Evolutionary conservation across 2,888 invertebrate genomes (phyloP).

Genomic region (Busseola fusca): DNA sequence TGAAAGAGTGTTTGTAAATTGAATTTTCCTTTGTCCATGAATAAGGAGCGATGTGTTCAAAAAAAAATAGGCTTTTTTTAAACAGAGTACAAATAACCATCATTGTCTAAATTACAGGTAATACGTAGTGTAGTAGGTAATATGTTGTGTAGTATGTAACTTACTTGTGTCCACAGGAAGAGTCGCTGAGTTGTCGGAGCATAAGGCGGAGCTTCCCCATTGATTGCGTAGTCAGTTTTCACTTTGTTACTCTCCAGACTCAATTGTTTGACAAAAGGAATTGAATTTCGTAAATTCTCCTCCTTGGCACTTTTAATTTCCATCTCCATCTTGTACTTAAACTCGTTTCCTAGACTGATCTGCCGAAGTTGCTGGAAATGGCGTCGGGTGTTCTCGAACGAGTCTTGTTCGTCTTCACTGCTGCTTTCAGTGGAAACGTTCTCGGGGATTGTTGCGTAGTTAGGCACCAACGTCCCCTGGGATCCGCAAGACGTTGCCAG

Average conservation of each 20-base stretch:
- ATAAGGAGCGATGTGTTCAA: conserved; percentile 36
- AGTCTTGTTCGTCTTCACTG: conserved; percentile 87
- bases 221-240: conserved; percentile 84
- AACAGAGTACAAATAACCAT: not conserved
- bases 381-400: conserved; percentile 88
- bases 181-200: conserved; percentile 88
- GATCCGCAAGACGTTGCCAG: conserved; percentile 88
- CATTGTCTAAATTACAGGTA: not conserved
- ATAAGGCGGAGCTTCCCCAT: conserved; percentile 84
- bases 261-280: conserved; percentile 90
- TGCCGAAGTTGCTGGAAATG: conserved; percentile 90
- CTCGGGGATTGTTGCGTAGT: conserved; percentile 84
- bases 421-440: conserved; percentile 84
- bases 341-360: conserved; percentile 90
- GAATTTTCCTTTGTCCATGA: conserved; percentile 47
- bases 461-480: conserved; percentile 83
- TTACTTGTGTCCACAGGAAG: conserved; percentile 84
- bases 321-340: conserved; percentile 90
- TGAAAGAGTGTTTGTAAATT: conserved; percentile 41
- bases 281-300: conserved; percentile 89
- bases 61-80: conserved; percentile 6
- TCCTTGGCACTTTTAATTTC: conserved; percentile 90
- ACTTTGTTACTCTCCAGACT: conserved; percentile 89
- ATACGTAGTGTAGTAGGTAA: not conserved
- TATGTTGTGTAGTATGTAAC: conserved; percentile 34